Evolutionary conservation across 2,113 vertebrate species (phyloP).

Genomic region (Sylvia atricapilla): DNA sequence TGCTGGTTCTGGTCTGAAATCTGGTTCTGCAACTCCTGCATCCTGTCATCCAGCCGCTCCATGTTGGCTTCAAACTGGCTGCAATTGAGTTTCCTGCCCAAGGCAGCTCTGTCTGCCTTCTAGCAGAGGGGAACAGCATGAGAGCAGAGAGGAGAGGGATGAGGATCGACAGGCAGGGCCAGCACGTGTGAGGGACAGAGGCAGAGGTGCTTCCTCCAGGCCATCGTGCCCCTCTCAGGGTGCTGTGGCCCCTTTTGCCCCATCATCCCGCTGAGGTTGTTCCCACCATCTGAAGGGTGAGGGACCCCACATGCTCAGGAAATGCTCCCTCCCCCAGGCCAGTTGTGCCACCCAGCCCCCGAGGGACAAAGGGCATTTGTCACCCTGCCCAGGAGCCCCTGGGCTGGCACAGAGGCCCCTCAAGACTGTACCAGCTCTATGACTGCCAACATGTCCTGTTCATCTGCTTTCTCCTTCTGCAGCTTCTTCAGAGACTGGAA

Average conservation of each 20-base stretch:
- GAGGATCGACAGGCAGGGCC: neutral
- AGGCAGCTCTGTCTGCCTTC: slow-evolving; percentile 76
- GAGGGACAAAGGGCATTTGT: no score
- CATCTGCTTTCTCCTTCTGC: no score
- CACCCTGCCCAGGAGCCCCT: no score
- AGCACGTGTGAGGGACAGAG: neutral
- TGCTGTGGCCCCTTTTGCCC: no score
- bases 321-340: neutral
- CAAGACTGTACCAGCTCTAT: no score
- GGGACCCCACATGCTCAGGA: fast-evolving
- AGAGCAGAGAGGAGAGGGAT: neutral
- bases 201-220: neutral
- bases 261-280: fast-evolving
- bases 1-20: slow-evolving; percentile 76
- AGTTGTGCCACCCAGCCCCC: no score
- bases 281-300: neutral
- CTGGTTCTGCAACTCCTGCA: slow-evolving; percentile 77
- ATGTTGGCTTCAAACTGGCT: slow-evolving; percentile 74
- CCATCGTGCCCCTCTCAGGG: neutral
- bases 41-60: slow-evolving; percentile 73
- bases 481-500: neutral
- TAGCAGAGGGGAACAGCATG: neutral
- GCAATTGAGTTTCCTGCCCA: slow-evolving; percentile 75
- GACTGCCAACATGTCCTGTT: no score
- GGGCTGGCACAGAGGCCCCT: no score